phyloP scores from a whole-genome alignment of 2,888 invertebrate species.

The Polylopha cassiicola region DNA sequence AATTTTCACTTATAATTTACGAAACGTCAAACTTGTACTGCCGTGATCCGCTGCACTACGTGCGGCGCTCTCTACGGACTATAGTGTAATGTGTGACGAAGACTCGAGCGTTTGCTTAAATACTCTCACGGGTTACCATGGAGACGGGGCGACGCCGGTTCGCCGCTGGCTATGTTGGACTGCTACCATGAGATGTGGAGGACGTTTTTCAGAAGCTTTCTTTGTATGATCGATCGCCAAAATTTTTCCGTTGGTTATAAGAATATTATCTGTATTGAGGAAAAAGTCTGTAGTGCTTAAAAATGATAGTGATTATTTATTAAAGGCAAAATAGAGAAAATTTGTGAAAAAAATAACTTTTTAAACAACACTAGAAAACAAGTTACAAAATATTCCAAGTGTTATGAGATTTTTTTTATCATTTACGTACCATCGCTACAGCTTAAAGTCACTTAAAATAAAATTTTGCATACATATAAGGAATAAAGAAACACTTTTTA shows the following conservation, averaged over 20 bases:
- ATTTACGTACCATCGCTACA: not conserved
- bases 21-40: conserved; percentile 67
- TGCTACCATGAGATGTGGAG: no score
- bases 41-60: conserved; percentile 72
- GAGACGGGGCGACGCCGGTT: conserved; percentile 67
- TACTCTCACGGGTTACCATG: conserved; percentile 61
- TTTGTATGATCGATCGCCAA: no score
- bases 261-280: no score
- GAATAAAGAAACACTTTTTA: not conserved
- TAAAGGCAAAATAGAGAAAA: no score
- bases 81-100: conserved; percentile 57
- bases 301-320: no score
- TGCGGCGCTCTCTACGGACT: conserved; percentile 73
- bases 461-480: not conserved
- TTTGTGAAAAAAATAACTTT: no score
- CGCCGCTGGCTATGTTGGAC: conserved; percentile 41
- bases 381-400: no score
- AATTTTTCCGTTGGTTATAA: no score
- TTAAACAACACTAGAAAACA: no score
- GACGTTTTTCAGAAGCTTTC: no score
- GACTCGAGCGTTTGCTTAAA: conserved; percentile 50
- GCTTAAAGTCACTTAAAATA: not conserved
- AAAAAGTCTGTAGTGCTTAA: no score
- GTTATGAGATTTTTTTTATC: no score
- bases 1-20: conserved; percentile 67